These are phyloP conservation scores for Lumbricus terrestris DNA, from an alignment of 2,888 invertebrate genomes.

Conservation along the genomic window DNA sequence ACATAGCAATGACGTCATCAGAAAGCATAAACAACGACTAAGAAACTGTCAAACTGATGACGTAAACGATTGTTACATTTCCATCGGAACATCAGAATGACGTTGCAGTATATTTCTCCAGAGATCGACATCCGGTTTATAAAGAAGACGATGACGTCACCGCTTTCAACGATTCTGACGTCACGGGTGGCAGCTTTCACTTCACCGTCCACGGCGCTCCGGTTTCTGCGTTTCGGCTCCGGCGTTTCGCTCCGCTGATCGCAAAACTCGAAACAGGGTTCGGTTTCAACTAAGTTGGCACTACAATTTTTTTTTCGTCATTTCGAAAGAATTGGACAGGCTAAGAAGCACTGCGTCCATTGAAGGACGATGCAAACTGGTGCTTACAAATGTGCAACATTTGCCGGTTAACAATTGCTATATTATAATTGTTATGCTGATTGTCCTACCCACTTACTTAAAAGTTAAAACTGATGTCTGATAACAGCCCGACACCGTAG, in stretches of 20 bases:
- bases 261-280: neutral
- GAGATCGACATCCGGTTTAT: neutral
- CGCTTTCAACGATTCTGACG: neutral
- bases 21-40: neutral
- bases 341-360: neutral
- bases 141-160: neutral
- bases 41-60: neutral
- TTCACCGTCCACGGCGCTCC: neutral
- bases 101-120: neutral
- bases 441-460: too few relatives aligned
- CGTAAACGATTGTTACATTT: neutral
- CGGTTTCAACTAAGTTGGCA: neutral
- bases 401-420: neutral
- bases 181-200: neutral
- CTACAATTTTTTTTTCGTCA: too few relatives aligned
- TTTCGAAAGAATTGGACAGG: neutral
- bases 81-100: neutral
- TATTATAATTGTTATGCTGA: too few relatives aligned
- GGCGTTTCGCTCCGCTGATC: neutral
- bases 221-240: neutral
- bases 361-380: neutral
- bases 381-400: neutral
- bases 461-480: too few relatives aligned
- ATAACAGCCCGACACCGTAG: too few relatives aligned
- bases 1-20: neutral